Evolutionary conservation across 2,113 vertebrate genomes (phyloP).

Genomic region (Brienomyrus longianalis): DNA sequence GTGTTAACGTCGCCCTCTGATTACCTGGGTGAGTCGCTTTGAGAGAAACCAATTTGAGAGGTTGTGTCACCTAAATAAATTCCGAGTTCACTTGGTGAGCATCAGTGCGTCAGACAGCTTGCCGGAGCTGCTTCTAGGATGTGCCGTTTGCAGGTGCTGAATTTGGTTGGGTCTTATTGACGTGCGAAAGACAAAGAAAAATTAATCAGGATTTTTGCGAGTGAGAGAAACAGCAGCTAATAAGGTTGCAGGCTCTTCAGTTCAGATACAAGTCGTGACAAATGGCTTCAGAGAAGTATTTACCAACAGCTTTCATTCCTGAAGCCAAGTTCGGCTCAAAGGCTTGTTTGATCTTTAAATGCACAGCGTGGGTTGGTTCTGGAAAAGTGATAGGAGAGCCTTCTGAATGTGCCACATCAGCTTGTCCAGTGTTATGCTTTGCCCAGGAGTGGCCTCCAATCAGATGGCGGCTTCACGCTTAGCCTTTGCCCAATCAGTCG

Average conservation of each 20-base stretch:
- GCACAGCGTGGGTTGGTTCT: slow-evolving; percentile 21
- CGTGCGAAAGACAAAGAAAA: slow-evolving; percentile 43
- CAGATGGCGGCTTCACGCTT: not conserved
- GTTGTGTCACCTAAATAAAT: not conserved
- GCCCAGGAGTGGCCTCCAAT: not conserved
- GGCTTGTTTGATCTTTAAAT: slow-evolving; percentile 19
- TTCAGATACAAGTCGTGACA: slow-evolving; percentile 37
- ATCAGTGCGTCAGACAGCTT: not conserved
- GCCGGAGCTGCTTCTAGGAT: not conserved
- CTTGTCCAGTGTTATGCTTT: not conserved
- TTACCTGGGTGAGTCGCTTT: not conserved
- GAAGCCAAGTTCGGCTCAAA: slow-evolving; percentile 24
- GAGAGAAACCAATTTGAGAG: not conserved
- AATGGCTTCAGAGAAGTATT: slow-evolving; percentile 18
- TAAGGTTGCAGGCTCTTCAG: slow-evolving; percentile 38
- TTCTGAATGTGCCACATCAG: not conserved
- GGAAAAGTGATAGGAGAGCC: not conserved
- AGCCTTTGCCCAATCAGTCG: not conserved
- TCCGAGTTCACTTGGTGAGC: not conserved
- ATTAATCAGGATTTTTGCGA: slow-evolving; percentile 35
- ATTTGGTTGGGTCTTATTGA: slow-evolving; percentile 36
- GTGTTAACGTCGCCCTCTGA: not conserved
- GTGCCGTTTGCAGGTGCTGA: not conserved
- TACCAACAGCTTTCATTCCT: slow-evolving; percentile 32
- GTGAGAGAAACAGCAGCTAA: slow-evolving; percentile 42